Evolutionary conservation across 2,113 vertebrate species (phyloP).

Genomic region (Corapipo altera): DNA sequence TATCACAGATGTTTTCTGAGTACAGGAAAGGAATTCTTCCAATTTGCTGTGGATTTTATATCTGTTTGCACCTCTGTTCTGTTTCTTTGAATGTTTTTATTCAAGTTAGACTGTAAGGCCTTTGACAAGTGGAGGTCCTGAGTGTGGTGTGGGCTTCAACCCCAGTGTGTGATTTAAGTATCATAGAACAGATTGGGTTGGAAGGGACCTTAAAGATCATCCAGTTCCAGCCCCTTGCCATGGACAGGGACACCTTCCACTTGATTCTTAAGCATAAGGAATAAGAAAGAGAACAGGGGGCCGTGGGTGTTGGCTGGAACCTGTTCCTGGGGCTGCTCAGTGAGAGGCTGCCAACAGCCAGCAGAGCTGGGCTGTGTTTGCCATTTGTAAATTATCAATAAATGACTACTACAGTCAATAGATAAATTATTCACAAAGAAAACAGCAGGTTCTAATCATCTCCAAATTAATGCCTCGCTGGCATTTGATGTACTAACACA

Average conservation of each 20-base stretch:
- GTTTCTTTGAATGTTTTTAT: neutral
- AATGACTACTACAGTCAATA: neutral
- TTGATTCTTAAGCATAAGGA: neutral
- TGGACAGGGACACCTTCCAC: neutral
- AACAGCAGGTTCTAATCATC: neutral
- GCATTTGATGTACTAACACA: neutral
- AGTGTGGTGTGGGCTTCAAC: too few species aligned
- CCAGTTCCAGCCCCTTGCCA: neutral
- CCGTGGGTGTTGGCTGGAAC: neutral
- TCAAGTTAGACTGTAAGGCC: neutral
- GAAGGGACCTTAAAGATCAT: neutral
- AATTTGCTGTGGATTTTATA: neutral
- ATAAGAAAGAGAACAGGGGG: neutral
- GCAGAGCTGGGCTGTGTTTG: neutral
- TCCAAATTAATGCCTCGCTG: neutral
- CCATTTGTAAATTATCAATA: neutral
- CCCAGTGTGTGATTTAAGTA: neutral
- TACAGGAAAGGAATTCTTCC: neutral
- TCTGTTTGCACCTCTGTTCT: neutral
- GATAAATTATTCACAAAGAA: neutral
- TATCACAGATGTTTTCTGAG: neutral
- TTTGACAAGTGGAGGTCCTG: neutral
- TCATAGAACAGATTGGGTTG: neutral
- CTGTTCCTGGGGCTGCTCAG: fast-evolving
- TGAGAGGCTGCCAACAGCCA: neutral